A percentile compares a stretch with the other conserved stretches of the same genome.
Evolutionary conservation across 2,888 invertebrate species (phyloP).

Genomic region (Perithous albicinctus): DNA sequence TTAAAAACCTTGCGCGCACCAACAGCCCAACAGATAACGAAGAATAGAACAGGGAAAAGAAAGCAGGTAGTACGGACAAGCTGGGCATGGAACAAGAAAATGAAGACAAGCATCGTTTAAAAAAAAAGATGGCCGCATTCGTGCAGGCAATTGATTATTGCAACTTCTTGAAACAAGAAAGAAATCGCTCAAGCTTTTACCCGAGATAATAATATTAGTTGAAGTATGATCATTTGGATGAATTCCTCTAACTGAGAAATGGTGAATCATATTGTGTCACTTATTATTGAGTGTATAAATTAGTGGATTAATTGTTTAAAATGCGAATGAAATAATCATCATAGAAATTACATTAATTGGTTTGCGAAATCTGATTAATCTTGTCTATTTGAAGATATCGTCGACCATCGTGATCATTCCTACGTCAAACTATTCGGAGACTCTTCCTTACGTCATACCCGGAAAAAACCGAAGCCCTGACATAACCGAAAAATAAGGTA

Average conservation of each 20-base stretch:
- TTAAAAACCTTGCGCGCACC: conserved; percentile 82
- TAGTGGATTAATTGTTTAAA: no score
- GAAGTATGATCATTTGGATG: no score
- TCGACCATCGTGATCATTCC: neutral
- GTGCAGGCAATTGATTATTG: conserved; percentile 32
- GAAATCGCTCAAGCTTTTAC: neutral
- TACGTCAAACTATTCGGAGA: neutral
- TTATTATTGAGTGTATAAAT: no score
- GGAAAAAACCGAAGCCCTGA: no score
- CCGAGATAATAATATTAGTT: no score
- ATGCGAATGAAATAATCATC: no score
- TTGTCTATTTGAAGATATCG: neutral
- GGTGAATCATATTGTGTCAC: no score
- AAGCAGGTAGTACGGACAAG: conserved; percentile 61
- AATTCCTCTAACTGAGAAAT: no score
- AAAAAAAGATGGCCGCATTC: conserved; percentile 9
- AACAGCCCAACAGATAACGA: conserved; percentile 80
- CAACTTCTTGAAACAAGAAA: neutral
- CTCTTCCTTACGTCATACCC: no score
- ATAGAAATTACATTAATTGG: neutral
- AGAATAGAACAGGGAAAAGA: conserved; percentile 73
- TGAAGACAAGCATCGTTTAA: conserved; percentile 27
- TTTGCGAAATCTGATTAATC: neutral
- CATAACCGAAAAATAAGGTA: no score
- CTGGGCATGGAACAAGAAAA: conserved; percentile 54